Evolutionary conservation across 2,888 invertebrate species (phyloP).

Genomic region (Erynnis tages): DNA sequence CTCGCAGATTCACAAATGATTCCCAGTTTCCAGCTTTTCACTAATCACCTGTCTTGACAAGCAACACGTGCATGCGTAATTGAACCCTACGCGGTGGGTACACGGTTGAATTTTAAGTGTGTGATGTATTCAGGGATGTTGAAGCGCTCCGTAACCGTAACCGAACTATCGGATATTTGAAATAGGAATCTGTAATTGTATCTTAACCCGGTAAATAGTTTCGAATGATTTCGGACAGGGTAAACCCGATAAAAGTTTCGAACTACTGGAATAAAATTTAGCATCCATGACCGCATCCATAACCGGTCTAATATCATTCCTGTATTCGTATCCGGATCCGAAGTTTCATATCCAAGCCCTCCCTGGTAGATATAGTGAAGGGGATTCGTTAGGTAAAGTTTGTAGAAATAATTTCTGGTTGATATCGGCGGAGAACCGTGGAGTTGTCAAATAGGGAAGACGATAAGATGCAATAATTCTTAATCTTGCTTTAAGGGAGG

Average conservation of each 20-base stretch:
- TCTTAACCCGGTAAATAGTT: too few relatives aligned
- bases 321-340: too few relatives aligned
- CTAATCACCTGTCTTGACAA: conserved; percentile 72
- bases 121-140: too few relatives aligned
- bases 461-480: conserved; percentile 76
- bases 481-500: conserved; percentile 50
- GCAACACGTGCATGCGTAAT: conserved; percentile 37
- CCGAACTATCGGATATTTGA: too few relatives aligned
- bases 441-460: conserved; percentile 63
- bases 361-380: conserved; percentile 35
- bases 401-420: conserved; percentile 73
- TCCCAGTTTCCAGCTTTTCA: conserved; percentile 76
- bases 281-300: too few relatives aligned
- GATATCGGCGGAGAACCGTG: conserved; percentile 70
- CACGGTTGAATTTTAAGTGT: conserved; percentile 45
- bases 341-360: too few relatives aligned
- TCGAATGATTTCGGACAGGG: too few relatives aligned
- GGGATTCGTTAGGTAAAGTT: conserved; percentile 59
- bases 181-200: too few relatives aligned
- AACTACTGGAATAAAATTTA: too few relatives aligned
- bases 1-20: conserved; percentile 76
- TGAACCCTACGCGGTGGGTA: conserved; percentile 39
- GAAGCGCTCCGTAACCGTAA: too few relatives aligned
- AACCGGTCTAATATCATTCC: too few relatives aligned
- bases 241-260: too few relatives aligned